Conservation (phyloP, 2,797 vertebrate species). For the Falco naumanni region DNA sequence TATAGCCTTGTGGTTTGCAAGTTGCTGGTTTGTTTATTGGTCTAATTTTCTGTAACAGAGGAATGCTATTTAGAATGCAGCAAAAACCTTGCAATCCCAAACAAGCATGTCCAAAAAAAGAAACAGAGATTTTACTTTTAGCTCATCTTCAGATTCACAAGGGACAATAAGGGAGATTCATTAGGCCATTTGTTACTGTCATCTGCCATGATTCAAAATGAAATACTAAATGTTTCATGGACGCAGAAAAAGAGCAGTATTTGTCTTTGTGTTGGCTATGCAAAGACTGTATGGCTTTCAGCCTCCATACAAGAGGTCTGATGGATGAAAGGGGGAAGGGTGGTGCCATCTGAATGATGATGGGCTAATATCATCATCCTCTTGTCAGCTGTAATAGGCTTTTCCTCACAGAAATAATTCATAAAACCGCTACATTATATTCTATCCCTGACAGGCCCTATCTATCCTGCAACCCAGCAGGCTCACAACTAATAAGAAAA, state of each 20-base stretch:
- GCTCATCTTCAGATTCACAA: slow-evolving; percentile 88
- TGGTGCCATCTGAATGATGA: slow-evolving; percentile 98
- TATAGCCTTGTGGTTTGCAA: neutral
- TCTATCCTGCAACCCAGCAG: slow-evolving; percentile 97
- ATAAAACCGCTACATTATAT: slow-evolving; percentile 98
- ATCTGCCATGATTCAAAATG: slow-evolving; percentile 98
- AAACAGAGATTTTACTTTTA: slow-evolving; percentile 91
- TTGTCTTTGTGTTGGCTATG: slow-evolving; percentile 96
- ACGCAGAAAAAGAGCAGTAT: slow-evolving; percentile 96
- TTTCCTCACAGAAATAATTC: slow-evolving; percentile 99
- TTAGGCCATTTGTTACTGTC: slow-evolving; percentile 98
- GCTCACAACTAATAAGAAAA: slow-evolving; percentile 99
- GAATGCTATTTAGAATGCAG: slow-evolving; percentile 51
- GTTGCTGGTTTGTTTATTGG: slow-evolving; percentile 51
- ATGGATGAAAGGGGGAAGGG: slow-evolving; percentile 97
- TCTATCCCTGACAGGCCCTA: slow-evolving; percentile 95
- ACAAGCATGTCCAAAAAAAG: slow-evolving; percentile 50
- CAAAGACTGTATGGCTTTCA: slow-evolving; percentile 82
- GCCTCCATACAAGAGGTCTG: slow-evolving; percentile 88
- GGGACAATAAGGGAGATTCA: slow-evolving; percentile 99
- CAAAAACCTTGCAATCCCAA: slow-evolving; percentile 44
- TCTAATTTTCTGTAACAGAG: slow-evolving; percentile 52
- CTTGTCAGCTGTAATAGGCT: slow-evolving; percentile 99
- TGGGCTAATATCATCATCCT: slow-evolving; percentile 99
- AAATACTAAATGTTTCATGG: slow-evolving; percentile 99